Evolutionary conservation across 2,888 invertebrate species (phyloP), one percentile per base, ranked within the genome.

Genomic region (Uloborus plumipes): DNA sequence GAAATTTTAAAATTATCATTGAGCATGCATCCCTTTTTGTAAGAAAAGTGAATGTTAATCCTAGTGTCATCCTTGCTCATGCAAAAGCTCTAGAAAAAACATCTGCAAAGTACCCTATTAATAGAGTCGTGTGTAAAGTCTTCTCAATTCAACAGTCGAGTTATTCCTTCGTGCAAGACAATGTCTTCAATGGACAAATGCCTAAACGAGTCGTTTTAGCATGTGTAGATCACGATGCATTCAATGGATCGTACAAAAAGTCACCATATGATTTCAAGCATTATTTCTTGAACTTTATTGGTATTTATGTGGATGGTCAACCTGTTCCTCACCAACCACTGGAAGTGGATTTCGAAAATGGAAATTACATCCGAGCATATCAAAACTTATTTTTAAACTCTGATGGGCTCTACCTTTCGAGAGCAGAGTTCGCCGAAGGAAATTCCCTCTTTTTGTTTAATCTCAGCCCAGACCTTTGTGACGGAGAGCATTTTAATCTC

Each of bases 351-450:
- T 76, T 76, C 31, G 22, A 2, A 11, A 0, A 61, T 2, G 69
- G 69, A 11, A 53, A 49, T 31, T 80, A 53, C 4, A 69, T 79
- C 0, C 77, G 85, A 39, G 86, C 86, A 0, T 88, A 87, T 70
- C 86, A 87, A 62, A 87, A 86, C 0, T 62, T 88, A 15, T 87
- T 86, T 53, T 77, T 80, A 0, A 86, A 85, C 0, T 86, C 84
- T 3, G 85, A 85, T 11, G 69, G 80, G 0, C 39, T 49, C 16
- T 61, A 20, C 20, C 39, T 76, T 18, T 76, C 76, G 4, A 26
- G 69, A 69, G 47, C 20, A 20, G 76, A 76, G 4, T 69, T 50
- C 59, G 1, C 39, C 7, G 9, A 62, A 20, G 58, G 62, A 11
- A 7, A 76, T 51, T 18, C 16, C 9, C n/a, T 76, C 7, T 69